A percentile compares a stretch with the other conserved stretches of the same genome.
phyloP scores from a whole-genome alignment of 2,797 vertebrate genomes.

The Eulemur rubriventer region DNA sequence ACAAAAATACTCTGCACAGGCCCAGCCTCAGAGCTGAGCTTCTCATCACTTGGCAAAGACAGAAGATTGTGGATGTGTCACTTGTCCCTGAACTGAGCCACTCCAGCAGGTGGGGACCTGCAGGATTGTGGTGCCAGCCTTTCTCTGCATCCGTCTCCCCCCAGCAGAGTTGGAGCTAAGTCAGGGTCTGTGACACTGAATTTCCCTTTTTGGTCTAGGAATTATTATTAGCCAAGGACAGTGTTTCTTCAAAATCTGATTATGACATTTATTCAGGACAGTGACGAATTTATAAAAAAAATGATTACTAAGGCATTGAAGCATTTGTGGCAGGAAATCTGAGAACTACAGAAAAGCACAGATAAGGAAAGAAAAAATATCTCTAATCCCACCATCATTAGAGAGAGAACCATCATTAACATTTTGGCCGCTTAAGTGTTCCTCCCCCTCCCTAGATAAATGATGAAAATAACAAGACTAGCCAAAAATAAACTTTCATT shows the following conservation, averaged over 20 bases:
- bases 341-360: not conserved
- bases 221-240: not conserved
- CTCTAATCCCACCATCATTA: not conserved
- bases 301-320: not conserved
- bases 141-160: rapidly evolving
- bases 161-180: not conserved
- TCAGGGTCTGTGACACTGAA: not conserved
- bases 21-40: not conserved
- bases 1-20: not conserved
- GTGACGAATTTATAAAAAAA: not conserved
- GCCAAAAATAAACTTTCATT: not conserved
- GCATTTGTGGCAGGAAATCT: not conserved
- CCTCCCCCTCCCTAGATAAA: not conserved
- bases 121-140: not conserved
- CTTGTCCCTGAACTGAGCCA: not conserved
- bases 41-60: not conserved
- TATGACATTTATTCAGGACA: not conserved
- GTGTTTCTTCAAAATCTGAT: conserved; percentile 15
- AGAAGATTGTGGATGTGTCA: not conserved
- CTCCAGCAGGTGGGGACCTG: not conserved
- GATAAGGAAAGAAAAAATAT: not conserved
- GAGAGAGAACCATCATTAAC: not conserved
- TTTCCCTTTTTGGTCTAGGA: not conserved
- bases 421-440: not conserved
- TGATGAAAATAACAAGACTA: not conserved